Percentiles rank a stretch among this genome's conserved stretches.
Evolutionary conservation across 2,888 invertebrate genomes (phyloP).

Genomic region (Sarcophaga carnaria): DNA sequence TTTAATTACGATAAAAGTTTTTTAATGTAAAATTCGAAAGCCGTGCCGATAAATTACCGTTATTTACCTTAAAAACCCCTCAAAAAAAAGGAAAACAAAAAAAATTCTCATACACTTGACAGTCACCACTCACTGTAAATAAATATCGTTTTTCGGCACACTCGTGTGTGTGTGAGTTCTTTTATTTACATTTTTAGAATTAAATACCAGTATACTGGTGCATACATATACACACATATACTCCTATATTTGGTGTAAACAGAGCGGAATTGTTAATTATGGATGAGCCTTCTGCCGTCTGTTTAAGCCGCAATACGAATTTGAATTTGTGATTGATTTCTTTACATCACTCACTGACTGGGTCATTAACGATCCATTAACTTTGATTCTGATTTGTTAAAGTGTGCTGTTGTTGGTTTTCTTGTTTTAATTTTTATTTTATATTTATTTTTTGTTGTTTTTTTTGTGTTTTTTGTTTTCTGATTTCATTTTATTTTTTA

Average conservation of each 20-base stretch:
- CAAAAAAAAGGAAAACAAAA: too few relatives aligned
- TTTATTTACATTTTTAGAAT: background rate
- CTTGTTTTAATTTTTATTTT: background rate
- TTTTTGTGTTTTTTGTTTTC: conserved; percentile 7
- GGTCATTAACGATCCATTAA: conserved; percentile 59
- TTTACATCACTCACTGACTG: conserved; percentile 35
- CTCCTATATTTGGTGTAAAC: conserved; percentile 19
- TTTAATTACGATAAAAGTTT: background rate
- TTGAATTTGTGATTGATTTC: conserved; percentile 55
- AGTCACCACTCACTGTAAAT: background rate
- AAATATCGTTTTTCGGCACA: background rate
- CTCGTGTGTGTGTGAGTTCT: background rate
- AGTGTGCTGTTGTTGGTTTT: conserved; percentile 20
- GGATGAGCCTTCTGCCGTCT: conserved; percentile 21
- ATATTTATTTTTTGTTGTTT: background rate
- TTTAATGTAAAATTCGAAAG: background rate
- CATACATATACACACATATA: background rate
- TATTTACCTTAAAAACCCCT: too few relatives aligned
- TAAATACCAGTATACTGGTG: background rate
- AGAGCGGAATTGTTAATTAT: conserved; percentile 40
- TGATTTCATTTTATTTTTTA: conserved; percentile 21
- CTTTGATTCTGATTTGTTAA: conserved; percentile 49
- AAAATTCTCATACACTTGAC: too few relatives aligned
- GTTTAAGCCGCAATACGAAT: conserved; percentile 10
- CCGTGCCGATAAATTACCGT: background rate